Conservation (phyloP, 2,113 vertebrate species). For the Rattus rattus region DNA sequence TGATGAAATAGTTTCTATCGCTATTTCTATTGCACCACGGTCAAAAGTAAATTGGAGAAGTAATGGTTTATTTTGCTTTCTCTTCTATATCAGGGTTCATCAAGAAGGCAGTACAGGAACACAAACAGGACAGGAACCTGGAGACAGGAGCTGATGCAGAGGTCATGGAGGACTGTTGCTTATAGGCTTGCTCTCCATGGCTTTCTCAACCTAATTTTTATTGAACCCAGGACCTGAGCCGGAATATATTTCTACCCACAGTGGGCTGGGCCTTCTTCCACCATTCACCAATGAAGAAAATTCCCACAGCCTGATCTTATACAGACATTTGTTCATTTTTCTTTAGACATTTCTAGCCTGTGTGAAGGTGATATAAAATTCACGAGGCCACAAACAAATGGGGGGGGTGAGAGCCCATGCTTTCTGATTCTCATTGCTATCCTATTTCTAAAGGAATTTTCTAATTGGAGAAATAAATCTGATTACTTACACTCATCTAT, state of each 20-base stretch:
- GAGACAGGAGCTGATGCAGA: neutral
- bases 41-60: neutral
- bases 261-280: neutral
- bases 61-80: neutral
- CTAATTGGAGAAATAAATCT: neutral
- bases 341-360: neutral
- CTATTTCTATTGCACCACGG: neutral
- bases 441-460: neutral
- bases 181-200: neutral
- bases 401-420: neutral
- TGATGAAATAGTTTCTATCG: too few relatives aligned
- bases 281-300: neutral
- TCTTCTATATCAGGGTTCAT: neutral
- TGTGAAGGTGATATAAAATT: neutral
- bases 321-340: neutral
- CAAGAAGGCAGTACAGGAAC: neutral
- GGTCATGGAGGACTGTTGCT: neutral
- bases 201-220: neutral
- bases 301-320: neutral
- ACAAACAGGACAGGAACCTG: neutral
- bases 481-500: neutral
- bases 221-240: neutral
- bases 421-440: constrained; percentile 1
- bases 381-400: neutral
- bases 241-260: neutral